Evolutionary conservation across 2,113 vertebrate species (phyloP).

Genomic region (Lonchura striata): DNA sequence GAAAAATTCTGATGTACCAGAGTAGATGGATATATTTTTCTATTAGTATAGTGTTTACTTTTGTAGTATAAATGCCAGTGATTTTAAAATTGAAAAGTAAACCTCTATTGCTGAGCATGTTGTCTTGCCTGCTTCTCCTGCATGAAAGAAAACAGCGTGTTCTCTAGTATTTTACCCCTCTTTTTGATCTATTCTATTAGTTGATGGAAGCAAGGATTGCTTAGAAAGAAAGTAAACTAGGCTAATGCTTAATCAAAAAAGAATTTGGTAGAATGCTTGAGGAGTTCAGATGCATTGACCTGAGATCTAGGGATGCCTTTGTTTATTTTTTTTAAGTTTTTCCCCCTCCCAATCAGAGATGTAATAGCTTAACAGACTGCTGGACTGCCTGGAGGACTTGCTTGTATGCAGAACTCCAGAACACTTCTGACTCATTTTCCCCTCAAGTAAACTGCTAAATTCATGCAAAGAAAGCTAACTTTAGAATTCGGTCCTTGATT

Average conservation of each 20-base stretch:
- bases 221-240: background rate
- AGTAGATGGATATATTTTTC: background rate
- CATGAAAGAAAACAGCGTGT: background rate
- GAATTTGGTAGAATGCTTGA: background rate
- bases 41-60: background rate
- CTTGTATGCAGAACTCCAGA: background rate
- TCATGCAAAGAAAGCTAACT: slow-evolving; percentile 20
- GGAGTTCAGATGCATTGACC: background rate
- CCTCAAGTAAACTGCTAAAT: slow-evolving; percentile 22
- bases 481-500: background rate
- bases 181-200: background rate
- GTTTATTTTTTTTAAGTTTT: background rate
- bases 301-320: background rate
- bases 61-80: background rate
- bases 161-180: background rate
- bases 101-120: background rate
- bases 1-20: background rate
- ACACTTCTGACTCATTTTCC: slow-evolving; percentile 19
- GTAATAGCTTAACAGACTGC: background rate
- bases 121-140: background rate
- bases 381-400: background rate
- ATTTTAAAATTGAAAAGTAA: background rate
- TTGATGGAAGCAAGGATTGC: background rate
- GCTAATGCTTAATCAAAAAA: background rate
- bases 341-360: background rate